phyloP scores from a whole-genome alignment of 2,113 vertebrate genomes.

The Chamaea fasciata region DNA sequence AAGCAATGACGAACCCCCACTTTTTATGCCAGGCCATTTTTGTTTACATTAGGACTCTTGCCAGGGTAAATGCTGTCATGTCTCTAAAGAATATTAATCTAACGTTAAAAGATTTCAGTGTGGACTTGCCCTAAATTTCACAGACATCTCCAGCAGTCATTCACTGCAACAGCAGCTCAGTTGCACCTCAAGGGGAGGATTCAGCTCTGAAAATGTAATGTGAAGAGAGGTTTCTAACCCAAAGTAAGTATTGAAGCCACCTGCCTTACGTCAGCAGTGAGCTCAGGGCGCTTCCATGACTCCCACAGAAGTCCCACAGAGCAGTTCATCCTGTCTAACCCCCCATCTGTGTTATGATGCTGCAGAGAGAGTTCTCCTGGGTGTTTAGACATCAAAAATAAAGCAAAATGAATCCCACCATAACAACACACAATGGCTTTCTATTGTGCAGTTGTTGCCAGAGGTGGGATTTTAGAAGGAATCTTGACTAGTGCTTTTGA shows the following conservation, averaged over 20 bases:
- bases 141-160: neutral
- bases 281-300: neutral
- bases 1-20: neutral
- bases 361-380: neutral
- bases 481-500: neutral
- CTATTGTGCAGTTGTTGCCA: neutral
- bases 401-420: neutral
- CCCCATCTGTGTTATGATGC: neutral
- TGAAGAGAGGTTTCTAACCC: neutral
- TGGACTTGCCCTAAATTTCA: neutral
- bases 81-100: neutral
- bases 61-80: neutral
- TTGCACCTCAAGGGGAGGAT: neutral
- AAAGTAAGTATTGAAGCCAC: neutral
- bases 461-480: neutral
- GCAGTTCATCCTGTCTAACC: neutral
- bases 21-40: neutral
- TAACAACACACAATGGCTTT: accelerated
- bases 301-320: neutral
- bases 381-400: neutral
- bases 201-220: neutral
- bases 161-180: neutral
- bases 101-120: neutral
- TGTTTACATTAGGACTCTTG: neutral
- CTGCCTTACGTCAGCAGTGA: neutral